phyloP scores from a whole-genome alignment of 2,888 invertebrate genomes.

The Terebella lapidaria region DNA sequence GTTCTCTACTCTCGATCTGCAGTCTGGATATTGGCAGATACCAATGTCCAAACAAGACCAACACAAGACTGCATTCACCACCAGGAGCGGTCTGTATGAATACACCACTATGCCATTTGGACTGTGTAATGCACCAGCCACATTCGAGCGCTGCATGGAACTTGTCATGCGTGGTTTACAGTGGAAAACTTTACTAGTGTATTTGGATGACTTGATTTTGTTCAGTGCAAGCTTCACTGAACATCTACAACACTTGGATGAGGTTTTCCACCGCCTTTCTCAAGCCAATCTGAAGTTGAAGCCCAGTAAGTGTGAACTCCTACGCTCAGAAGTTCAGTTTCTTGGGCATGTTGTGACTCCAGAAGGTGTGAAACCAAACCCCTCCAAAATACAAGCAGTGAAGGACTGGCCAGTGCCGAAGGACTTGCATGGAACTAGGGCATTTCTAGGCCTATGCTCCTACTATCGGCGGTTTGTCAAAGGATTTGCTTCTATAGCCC shows the following conservation, averaged over 20 bases:
- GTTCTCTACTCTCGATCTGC: constrained; percentile 26
- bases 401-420: constrained; percentile 10
- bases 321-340: constrained; percentile 7
- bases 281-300: constrained; percentile 6
- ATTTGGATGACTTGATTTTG: constrained; percentile 16
- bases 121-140: constrained; percentile 3
- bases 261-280: constrained; percentile 17
- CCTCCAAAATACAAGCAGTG: constrained; percentile 6
- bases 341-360: constrained; percentile 11
- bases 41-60: constrained; percentile 6
- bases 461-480: constrained; percentile 9
- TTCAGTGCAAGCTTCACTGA: neutral
- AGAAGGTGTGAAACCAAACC: constrained; percentile 12
- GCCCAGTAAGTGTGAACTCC: constrained; percentile 7
- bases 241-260: constrained; percentile 14
- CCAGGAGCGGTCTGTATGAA: constrained; percentile 4
- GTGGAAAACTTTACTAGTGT: constrained; percentile 2
- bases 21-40: constrained; percentile 29
- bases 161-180: constrained; percentile 2
- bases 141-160: constrained; percentile 12
- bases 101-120: constrained; percentile 11
- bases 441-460: constrained; percentile 6
- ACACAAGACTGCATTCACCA: constrained; percentile 15
- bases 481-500: constrained; percentile 6
- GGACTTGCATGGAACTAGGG: neutral